phyloP scores from a whole-genome alignment of 2,888 invertebrate genomes.

The Sipha maydis region DNA sequence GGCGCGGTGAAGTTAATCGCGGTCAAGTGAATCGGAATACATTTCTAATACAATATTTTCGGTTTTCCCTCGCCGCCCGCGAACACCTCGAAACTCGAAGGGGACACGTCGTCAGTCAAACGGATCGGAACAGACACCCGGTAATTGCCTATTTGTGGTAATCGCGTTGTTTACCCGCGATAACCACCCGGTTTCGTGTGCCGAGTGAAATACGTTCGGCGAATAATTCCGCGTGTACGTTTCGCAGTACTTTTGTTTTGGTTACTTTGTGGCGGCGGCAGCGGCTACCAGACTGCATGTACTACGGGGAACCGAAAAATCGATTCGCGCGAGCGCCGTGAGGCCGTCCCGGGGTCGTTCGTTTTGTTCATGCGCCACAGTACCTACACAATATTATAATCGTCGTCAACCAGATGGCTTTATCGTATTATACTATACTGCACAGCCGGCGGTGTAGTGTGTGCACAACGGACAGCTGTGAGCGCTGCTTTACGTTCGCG shows the following conservation, averaged over 20 bases:
- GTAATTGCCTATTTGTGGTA: too few relatives aligned
- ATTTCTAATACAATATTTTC: too few relatives aligned
- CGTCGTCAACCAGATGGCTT: not conserved
- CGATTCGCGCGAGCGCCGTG: slow-evolving; percentile 28
- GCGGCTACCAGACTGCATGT: not conserved
- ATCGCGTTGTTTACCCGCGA: too few relatives aligned
- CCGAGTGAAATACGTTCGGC: not conserved
- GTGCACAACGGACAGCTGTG: not conserved
- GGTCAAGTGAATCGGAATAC: too few relatives aligned
- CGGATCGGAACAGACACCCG: too few relatives aligned
- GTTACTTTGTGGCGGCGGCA: not conserved
- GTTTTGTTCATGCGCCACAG: slow-evolving; percentile 21
- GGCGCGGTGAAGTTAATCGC: too few relatives aligned
- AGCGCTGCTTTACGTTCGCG: too few relatives aligned
- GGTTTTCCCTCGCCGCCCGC: too few relatives aligned
- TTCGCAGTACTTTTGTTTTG: not conserved
- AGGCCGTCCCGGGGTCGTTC: slow-evolving; percentile 21
- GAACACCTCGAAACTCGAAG: too few relatives aligned
- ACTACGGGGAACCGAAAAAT: slow-evolving; percentile 20
- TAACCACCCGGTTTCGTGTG: not conserved
- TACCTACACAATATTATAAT: not conserved
- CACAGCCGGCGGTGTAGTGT: too few relatives aligned
- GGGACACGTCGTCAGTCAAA: too few relatives aligned
- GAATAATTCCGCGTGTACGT: not conserved
- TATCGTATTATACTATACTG: not conserved